Conservation (phyloP, 2,113 vertebrate species). For the Oncorhynchus keta region DNA sequence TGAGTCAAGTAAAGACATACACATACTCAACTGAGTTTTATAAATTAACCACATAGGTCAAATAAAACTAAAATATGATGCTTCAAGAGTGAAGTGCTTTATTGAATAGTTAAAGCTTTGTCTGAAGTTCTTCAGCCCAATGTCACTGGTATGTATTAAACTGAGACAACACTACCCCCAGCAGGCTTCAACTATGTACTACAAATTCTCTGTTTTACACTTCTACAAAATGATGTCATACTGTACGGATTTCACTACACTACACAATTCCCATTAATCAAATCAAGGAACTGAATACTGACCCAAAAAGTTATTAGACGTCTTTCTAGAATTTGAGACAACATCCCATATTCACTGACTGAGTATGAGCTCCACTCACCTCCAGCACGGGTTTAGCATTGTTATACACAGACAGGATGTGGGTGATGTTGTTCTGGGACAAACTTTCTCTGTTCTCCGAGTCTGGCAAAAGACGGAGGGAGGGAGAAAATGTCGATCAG, state of each 20-base stretch:
- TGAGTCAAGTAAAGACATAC: no score
- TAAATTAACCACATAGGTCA: slow-evolving; percentile 9
- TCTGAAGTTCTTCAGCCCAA: neutral
- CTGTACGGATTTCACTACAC: neutral
- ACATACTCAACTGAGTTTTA: slow-evolving; percentile 19
- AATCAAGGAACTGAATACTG: neutral
- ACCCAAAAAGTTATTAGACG: neutral
- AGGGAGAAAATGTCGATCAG: neutral
- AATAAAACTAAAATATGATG: neutral
- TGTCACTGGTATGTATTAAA: slow-evolving; percentile 1
- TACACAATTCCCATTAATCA: neutral
- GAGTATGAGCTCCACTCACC: slow-evolving; percentile 59
- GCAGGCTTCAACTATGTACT: slow-evolving; percentile 49
- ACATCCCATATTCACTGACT: no score
- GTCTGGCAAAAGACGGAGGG: slow-evolving; percentile 67
- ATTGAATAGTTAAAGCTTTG: neutral
- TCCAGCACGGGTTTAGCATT: slow-evolving; percentile 78
- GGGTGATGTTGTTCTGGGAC: slow-evolving; percentile 79
- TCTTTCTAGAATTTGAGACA: no score
- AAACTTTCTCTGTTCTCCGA: slow-evolving; percentile 80
- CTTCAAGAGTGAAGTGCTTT: neutral
- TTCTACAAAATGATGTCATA: neutral
- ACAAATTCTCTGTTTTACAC: slow-evolving; percentile 15
- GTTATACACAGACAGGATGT: slow-evolving; percentile 84
- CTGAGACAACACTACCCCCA: slow-evolving; percentile 57